Base-by-base conservation (phyloP, 1,140 invertebrate genomes). In the Solenopsis fugax region DNA sequence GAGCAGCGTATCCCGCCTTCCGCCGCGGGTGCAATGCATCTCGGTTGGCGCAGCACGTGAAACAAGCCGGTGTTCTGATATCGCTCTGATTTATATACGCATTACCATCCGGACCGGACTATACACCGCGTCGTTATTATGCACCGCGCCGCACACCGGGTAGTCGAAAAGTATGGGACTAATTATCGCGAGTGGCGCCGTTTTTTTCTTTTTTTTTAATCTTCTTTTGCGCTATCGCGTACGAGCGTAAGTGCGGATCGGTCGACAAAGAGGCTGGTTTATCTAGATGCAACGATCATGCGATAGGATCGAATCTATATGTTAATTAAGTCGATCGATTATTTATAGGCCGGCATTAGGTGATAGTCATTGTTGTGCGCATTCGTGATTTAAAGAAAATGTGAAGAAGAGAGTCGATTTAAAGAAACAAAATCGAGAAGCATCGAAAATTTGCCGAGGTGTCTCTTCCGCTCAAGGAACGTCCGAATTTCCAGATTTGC, bases 81-180 rank as follows among this genome's bases (percentile, higher is more conserved):
- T 89, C 90, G 75, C 81, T 71, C 82, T 91, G 91, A 91, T 91
- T 91, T 91, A 91, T 91, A 91, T 71, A 90, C 91, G 90, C 88
- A 91, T 91, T 91, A 91, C 73, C 86, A 91, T 88, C 78, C 86
- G 81, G 90, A 81, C 82, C 58, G 82, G 90, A 86, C 73, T 71
- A 60, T 62, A 34, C 56, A 56, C 81, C 62, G 69, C 76, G 62
- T 87, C 41, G 71, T 88, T 88, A 87, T 91, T 91, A 87, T 75
- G 50, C 56, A 64, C 87, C 88, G 21, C 37, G n/a, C n/a, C 52
- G 80, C 13, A 21, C 56, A 87, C 45, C 12, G 45, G 24, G 34
- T 54, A 71, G 56, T 12, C 65, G 54, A 71, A 62, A 85, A 89
- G 54, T 73, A 73, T 34, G 18, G 4, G 13, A 4, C 9, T 60